These are phyloP conservation scores for Phalanger gymnotis DNA, from an alignment of 2,797 vertebrate genomes.

Conservation along the genomic window DNA sequence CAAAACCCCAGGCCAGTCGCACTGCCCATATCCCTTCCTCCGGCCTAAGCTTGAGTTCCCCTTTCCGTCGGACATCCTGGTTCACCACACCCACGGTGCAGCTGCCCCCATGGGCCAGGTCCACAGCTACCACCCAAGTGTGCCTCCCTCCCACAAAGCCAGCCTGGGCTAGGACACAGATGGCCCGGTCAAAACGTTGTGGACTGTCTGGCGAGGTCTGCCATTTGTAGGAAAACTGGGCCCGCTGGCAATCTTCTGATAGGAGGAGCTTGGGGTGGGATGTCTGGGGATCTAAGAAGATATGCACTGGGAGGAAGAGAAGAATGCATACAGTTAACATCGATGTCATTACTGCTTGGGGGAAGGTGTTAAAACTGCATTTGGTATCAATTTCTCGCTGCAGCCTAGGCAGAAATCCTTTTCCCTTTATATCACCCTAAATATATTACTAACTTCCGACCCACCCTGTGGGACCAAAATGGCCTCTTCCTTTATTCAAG, in stretches of 20 bases:
- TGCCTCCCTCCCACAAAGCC: conserved; percentile 67
- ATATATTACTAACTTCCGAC: background rate
- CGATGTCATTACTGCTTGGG: background rate
- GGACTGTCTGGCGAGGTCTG: conserved; percentile 64
- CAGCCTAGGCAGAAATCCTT: accelerated
- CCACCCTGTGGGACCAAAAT: background rate
- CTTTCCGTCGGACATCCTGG: conserved; percentile 13
- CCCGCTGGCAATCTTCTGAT: conserved; percentile 61
- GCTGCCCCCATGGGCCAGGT: conserved; percentile 61
- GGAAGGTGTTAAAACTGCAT: background rate
- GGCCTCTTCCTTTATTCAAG: background rate
- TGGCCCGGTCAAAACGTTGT: conserved; percentile 70
- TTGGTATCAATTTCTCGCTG: accelerated
- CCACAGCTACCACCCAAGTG: conserved; percentile 62
- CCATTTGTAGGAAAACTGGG: conserved; percentile 77
- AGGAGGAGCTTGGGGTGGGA: conserved; percentile 78
- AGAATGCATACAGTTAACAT: background rate
- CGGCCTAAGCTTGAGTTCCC: conserved; percentile 60
- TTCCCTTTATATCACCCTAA: background rate
- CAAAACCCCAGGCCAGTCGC: conserved; percentile 53
- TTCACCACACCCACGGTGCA: conserved; percentile 64
- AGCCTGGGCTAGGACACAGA: conserved; percentile 60
- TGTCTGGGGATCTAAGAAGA: conserved; percentile 71
- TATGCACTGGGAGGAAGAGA: conserved; percentile 34
- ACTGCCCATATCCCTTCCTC: conserved; percentile 75